These are phyloP conservation scores for Girardia tigrina DNA, from an alignment of 2,888 invertebrate genomes.

Conservation along the genomic window DNA sequence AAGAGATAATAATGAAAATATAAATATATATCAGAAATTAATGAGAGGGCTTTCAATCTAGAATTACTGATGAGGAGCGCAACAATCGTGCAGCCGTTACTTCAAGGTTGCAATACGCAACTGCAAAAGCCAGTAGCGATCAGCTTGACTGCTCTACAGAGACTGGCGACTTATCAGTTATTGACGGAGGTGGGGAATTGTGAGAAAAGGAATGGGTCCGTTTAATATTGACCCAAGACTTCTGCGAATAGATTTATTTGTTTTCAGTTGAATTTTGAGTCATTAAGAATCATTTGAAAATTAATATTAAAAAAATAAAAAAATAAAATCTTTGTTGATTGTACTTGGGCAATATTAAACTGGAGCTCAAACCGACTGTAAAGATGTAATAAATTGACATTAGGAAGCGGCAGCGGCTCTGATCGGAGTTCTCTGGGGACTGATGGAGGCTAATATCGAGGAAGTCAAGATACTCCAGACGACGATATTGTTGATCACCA, in stretches of 20 bases:
- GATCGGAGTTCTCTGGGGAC: constrained; percentile 72
- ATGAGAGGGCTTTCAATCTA: too few species aligned
- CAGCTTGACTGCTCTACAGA: not conserved
- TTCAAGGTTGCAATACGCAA: constrained; percentile 19
- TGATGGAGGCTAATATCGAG: constrained; percentile 82
- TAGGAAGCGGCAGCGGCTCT: constrained; percentile 75
- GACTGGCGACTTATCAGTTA: not conserved
- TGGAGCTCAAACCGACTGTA: too few species aligned
- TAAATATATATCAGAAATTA: too few species aligned
- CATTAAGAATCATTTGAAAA: too few species aligned
- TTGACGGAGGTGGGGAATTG: constrained; percentile 5
- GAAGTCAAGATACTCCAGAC: constrained; percentile 91
- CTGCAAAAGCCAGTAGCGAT: not conserved
- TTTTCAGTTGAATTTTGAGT: too few species aligned
- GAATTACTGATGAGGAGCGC: not conserved
- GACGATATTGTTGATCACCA: constrained; percentile 77
- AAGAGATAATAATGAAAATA: too few species aligned
- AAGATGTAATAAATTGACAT: constrained; percentile 16
- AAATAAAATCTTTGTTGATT: too few species aligned
- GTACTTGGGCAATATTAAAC: too few species aligned
- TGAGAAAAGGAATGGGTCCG: too few species aligned
- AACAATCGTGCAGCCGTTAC: not conserved
- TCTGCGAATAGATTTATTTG: too few species aligned
- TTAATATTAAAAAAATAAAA: too few species aligned
- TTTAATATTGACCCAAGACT: too few species aligned